Base-by-base conservation (phyloP, 2,113 vertebrate genomes). In the Hippocampus barbouri region DNA sequence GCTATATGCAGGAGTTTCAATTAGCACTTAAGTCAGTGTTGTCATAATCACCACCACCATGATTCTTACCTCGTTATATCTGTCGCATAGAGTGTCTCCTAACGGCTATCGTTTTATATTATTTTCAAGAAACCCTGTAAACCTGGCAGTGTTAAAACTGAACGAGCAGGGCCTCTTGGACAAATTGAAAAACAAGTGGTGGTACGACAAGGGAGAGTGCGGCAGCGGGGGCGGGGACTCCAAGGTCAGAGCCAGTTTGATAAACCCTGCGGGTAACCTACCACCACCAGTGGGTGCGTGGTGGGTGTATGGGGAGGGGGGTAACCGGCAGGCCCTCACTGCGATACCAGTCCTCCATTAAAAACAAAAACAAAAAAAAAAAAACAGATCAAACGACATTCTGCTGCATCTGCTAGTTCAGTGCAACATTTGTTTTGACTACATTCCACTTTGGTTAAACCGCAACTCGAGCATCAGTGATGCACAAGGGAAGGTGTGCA, bases 151-250 rank as follows among this genome's bases (percentile, higher is more conserved):
- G 94, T 98, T 99, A 96, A 99, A 98, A 98, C 97, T 99, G 94
- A 99, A 99, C 94, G 97, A 99, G 94, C 97, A 99, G 94, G 97
- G 97, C 91, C 97, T 98, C 94, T 95, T 99, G 97, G 97, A 99
- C 97, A 99, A 98, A 98, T 96, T 99, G 96, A 99, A 99, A 98
- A 99, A 99, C 96, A 99, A 98, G 95, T 99, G 97, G 97, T 99
- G 97, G 97, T 99, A 98, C 95, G 97, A 98, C 96, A 99, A 98
- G 25, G 97, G 97, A 27, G 97, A 99, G 90, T 99, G 97, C 92
- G 97, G 97, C 96, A 99, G 97, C 96, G 97, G 97, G 94, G 97
- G 96, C 95, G 96, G 97, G 95, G 97, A 99, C 92, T 97, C 97
- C 95, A 99, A 99, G 97, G 97, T 98, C 96, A 99, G 96, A 95